Evolutionary conservation across 1,140 invertebrate genomes (phyloP).

Genomic region (Venustaconcha ellipsiformis): DNA sequence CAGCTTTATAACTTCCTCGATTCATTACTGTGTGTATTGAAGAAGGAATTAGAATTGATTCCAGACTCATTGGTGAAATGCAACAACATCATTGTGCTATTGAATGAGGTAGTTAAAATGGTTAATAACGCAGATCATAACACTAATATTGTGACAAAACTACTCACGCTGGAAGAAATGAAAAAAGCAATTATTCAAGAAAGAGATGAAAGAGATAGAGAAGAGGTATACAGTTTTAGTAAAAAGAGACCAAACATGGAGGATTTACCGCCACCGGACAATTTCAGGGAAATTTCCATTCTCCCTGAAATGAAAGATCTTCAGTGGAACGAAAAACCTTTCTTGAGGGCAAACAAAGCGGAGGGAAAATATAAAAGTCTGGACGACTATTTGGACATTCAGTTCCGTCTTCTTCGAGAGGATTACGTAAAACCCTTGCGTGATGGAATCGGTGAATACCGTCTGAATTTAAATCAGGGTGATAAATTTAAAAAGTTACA

Average conservation of each 20-base stretch:
- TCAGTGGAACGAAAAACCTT: conserved; percentile 52
- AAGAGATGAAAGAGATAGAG: conserved; percentile 6
- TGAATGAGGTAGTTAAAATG: neutral
- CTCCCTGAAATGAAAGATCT: conserved; percentile 60
- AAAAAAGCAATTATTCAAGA: conserved; percentile 3
- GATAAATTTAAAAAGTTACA: conserved; percentile 14
- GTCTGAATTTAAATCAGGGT: conserved; percentile 12
- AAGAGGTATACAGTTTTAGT: neutral
- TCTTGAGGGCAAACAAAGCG: conserved; percentile 74
- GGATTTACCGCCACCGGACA: conserved; percentile 47
- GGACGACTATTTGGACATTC: conserved; percentile 82
- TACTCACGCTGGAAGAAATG: conserved; percentile 1
- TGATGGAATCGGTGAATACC: conserved; percentile 60
- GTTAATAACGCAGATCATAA: neutral
- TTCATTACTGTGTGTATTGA: conserved; percentile 1
- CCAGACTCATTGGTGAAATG: conserved; percentile 2
- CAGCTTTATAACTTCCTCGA: neutral
- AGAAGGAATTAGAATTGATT: neutral
- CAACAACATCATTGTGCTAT: neutral
- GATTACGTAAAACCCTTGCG: conserved; percentile 72
- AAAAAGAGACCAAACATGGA: conserved; percentile 9
- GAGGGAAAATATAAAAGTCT: conserved; percentile 75
- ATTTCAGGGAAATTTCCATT: conserved; percentile 60
- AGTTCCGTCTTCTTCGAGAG: conserved; percentile 81
- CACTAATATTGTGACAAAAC: neutral